Conservation (phyloP, 2,797 vertebrate species). For the Eupleurogrammus muticus region DNA sequence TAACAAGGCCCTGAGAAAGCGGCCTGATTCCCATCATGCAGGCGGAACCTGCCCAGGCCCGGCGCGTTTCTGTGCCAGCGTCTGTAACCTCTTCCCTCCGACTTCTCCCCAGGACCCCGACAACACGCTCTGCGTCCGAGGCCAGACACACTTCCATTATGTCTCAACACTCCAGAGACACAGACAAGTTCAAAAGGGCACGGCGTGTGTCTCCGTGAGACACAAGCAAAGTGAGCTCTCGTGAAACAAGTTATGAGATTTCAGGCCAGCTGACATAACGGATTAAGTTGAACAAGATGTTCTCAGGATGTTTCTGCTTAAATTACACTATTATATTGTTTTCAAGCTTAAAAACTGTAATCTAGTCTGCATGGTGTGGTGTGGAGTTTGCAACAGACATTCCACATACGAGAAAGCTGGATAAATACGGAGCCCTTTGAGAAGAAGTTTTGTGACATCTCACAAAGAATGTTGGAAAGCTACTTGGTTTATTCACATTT, state of each 20-base stretch:
- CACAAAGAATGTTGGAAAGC: constrained; percentile 27
- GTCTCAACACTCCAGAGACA: constrained; percentile 19
- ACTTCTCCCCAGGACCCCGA: constrained; percentile 1
- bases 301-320: constrained; percentile 42
- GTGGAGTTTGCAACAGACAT: constrained; percentile 18
- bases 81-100: neutral
- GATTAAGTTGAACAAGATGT: constrained; percentile 42
- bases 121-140: constrained; percentile 17
- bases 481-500: constrained; percentile 62
- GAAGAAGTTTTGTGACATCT: constrained; percentile 27
- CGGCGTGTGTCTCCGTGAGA: constrained; percentile 51
- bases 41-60: constrained; percentile 10
- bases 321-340: constrained; percentile 37
- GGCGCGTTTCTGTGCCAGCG: constrained; percentile 14
- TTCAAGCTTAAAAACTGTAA: constrained; percentile 4
- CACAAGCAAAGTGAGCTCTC: constrained; percentile 37
- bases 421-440: constrained; percentile 27
- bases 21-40: constrained; percentile 36
- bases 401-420: constrained; percentile 31
- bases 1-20: constrained; percentile 65
- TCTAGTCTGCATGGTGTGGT: neutral
- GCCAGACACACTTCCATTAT: constrained; percentile 24
- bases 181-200: constrained; percentile 42
- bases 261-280: constrained; percentile 38
- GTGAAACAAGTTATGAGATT: constrained; percentile 42